Conservation (phyloP, 2,888 invertebrate species). For the Halictus quadricinctus region DNA sequence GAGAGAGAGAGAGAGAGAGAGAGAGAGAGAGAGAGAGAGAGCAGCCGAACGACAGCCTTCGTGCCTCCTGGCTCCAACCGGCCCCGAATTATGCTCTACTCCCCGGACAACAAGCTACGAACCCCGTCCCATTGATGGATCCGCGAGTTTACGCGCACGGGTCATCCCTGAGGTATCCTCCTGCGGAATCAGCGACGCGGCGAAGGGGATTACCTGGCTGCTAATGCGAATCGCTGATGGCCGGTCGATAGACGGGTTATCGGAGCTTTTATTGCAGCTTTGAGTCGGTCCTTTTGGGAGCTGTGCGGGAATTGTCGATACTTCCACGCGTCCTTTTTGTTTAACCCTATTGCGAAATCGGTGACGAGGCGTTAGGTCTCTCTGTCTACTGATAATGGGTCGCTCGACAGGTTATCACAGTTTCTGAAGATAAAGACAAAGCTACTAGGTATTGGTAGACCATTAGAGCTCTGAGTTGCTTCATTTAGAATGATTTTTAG, state of each 20-base stretch:
- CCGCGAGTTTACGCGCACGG: neutral
- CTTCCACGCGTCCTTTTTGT: neutral
- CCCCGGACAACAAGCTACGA: neutral
- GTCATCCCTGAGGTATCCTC: neutral
- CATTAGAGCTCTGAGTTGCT: too few species aligned
- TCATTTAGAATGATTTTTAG: too few species aligned
- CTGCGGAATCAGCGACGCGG: neutral
- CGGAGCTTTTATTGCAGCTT: neutral
- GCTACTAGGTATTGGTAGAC: too few species aligned
- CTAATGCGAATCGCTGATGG: neutral
- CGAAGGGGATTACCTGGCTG: neutral
- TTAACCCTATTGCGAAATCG: neutral
- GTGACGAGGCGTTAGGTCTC: too few species aligned
- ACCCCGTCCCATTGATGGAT: constrained; percentile 10
- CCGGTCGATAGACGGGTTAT: neutral
- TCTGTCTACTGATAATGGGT: too few species aligned
- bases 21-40: constrained; percentile 41
- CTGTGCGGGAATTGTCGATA: neutral
- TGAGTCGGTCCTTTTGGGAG: neutral
- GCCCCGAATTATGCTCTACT: neutral
- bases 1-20: constrained; percentile 51
- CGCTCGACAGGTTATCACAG: too few species aligned
- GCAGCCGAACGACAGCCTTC: neutral
- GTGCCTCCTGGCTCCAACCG: neutral
- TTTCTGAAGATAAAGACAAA: too few species aligned